phyloP scores from a whole-genome alignment of 2,797 vertebrate species.

The Etheostoma perlongum region DNA sequence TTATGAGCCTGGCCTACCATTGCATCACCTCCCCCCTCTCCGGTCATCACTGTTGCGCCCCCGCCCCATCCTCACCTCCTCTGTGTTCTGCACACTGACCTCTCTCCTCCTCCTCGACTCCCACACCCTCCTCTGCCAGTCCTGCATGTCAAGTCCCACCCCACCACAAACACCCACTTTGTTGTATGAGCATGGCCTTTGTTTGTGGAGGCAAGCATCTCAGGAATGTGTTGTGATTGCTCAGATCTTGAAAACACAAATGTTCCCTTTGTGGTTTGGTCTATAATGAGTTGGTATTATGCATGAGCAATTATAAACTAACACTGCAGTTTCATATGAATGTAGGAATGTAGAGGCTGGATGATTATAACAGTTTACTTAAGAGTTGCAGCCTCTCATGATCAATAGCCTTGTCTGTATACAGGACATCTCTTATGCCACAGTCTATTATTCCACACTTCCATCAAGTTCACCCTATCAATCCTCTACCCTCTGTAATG shows the following conservation, averaged over 20 bases:
- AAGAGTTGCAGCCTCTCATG: neutral
- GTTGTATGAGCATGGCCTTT: slow-evolving; percentile 68
- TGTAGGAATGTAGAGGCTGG: slow-evolving; percentile 12
- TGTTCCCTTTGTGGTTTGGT: slow-evolving; percentile 67
- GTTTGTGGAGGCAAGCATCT: slow-evolving; percentile 77
- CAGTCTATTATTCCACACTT: slow-evolving; percentile 38
- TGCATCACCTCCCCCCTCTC: slow-evolving; percentile 6
- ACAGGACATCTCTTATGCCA: slow-evolving; percentile 1
- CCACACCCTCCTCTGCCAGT: slow-evolving; percentile 52
- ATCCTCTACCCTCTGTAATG: slow-evolving; percentile 19
- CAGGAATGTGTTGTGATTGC: slow-evolving; percentile 82
- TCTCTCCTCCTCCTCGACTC: slow-evolving; percentile 49
- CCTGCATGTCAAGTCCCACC: slow-evolving; percentile 50
- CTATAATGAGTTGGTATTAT: slow-evolving; percentile 30
- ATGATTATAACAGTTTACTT: slow-evolving; percentile 13
- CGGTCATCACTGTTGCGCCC: neutral
- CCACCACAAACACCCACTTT: slow-evolving; percentile 42
- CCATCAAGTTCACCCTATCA: slow-evolving; percentile 34
- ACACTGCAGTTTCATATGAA: slow-evolving; percentile 22
- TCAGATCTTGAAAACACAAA: slow-evolving; percentile 70
- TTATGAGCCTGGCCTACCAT: slow-evolving; percentile 41
- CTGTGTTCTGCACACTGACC: slow-evolving; percentile 44
- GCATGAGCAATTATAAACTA: slow-evolving; percentile 36
- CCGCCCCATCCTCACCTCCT: slow-evolving; percentile 15
- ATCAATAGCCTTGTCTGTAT: slow-evolving; percentile 3